These are phyloP conservation scores for Chrysolina americana DNA, from an alignment of 2,888 invertebrate species.

Conservation along the genomic window DNA sequence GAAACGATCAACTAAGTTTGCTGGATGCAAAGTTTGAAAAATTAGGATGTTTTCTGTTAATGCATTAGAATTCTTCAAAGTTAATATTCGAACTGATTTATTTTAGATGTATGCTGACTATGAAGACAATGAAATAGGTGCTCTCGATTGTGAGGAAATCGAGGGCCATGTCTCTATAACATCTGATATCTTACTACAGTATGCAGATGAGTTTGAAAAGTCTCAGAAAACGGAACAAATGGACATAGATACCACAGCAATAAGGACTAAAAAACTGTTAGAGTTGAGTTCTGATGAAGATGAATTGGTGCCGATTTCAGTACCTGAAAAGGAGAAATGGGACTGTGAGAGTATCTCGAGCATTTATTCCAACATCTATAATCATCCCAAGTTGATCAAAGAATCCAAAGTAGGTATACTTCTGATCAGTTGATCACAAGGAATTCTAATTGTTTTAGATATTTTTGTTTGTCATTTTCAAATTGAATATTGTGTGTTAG, in stretches of 20 bases:
- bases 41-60: slow-evolving; percentile 69
- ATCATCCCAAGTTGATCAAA: slow-evolving; percentile 90
- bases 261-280: slow-evolving; percentile 59
- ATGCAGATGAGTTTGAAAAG: slow-evolving; percentile 83
- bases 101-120: slow-evolving; percentile 83
- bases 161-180: slow-evolving; percentile 82
- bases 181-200: slow-evolving; percentile 80
- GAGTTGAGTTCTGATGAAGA: slow-evolving; percentile 65
- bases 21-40: slow-evolving; percentile 93
- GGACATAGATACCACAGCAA: slow-evolving; percentile 69
- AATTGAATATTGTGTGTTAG: background rate
- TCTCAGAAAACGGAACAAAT: slow-evolving; percentile 72
- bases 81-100: slow-evolving; percentile 34
- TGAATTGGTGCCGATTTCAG: slow-evolving; percentile 75
- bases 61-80: background rate
- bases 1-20: slow-evolving; percentile 86
- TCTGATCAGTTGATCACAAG: background rate
- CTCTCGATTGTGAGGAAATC: slow-evolving; percentile 91
- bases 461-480: too few relatives aligned
- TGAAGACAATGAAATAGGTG: slow-evolving; percentile 90
- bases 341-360: slow-evolving; percentile 94
- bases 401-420: slow-evolving; percentile 75
- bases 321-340: slow-evolving; percentile 82
- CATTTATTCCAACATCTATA: slow-evolving; percentile 92
- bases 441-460: background rate